phyloP scores from a whole-genome alignment of 1,140 invertebrate species.

The Meloidogyne floridensis region DNA sequence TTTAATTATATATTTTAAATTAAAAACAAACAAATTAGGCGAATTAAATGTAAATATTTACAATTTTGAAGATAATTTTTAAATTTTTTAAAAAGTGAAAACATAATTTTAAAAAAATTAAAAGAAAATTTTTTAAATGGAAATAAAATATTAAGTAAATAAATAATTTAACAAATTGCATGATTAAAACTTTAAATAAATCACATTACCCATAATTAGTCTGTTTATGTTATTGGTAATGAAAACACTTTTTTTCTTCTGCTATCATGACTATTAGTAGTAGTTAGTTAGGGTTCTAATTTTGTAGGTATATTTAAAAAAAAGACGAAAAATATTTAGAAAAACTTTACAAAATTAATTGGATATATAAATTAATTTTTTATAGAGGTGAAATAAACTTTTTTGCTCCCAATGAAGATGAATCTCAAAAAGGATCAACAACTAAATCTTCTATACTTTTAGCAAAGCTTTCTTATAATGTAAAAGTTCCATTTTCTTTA shows the following conservation, averaged over 20 bases:
- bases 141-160: no score
- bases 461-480: constrained; percentile 36
- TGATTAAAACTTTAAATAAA: no score
- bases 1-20: background rate
- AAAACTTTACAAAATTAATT: background rate
- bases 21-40: background rate
- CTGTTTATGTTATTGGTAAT: no score
- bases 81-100: background rate
- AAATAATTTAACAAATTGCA: no score
- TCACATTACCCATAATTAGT: no score
- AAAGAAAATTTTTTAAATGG: no score
- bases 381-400: constrained; percentile 27
- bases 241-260: no score
- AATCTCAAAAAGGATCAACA: constrained; percentile 12
- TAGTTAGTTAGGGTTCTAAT: no score
- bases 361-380: background rate
- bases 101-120: no score
- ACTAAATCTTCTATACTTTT: constrained; percentile 8
- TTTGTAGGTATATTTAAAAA: no score
- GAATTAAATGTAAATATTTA: constrained; percentile 4
- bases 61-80: background rate
- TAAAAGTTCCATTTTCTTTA: constrained; percentile 46
- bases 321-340: no score
- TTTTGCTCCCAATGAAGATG: background rate
- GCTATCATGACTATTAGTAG: no score